Conservation (phyloP, 1,140 invertebrate species). For the Drosophila pseudoananassae region DNA sequence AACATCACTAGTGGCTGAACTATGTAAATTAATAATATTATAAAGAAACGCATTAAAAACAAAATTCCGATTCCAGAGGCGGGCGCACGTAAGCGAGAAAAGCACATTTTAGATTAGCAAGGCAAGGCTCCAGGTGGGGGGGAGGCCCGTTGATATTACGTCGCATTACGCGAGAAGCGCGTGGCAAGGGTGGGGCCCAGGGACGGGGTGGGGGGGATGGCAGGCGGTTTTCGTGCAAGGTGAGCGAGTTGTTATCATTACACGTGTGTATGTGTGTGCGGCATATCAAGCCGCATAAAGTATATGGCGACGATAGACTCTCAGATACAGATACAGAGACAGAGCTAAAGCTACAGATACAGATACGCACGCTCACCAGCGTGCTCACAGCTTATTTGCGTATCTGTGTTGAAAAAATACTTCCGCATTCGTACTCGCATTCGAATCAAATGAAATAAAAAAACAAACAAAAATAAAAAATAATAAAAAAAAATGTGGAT, state of each 20-base stretch:
- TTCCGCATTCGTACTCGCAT: slow-evolving; percentile 67
- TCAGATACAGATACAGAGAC: not conserved
- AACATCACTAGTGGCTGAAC: slow-evolving; percentile 10
- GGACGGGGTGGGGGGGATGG: slow-evolving; percentile 5
- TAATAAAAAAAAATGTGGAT: slow-evolving; percentile 15
- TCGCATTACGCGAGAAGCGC: slow-evolving; percentile 74
- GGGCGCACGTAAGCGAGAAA: slow-evolving; percentile 22
- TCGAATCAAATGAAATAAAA: slow-evolving; percentile 61
- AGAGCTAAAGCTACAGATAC: not conserved
- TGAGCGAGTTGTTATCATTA: slow-evolving; percentile 79
- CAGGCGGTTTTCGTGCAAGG: slow-evolving; percentile 59
- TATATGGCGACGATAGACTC: slow-evolving; percentile 65
- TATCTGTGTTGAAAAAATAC: slow-evolving; percentile 69
- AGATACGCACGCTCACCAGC: not conserved
- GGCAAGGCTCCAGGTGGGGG: not conserved
- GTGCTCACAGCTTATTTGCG: slow-evolving; percentile 60
- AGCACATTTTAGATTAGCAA: slow-evolving; percentile 31
- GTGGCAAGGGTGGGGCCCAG: slow-evolving; percentile 42
- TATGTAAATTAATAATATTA: slow-evolving; percentile 71
- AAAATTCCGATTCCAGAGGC: slow-evolving; percentile 41
- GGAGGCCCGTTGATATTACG: slow-evolving; percentile 53
- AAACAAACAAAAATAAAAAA: slow-evolving; percentile 25
- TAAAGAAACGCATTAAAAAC: slow-evolving; percentile 58
- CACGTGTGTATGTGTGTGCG: slow-evolving; percentile 45
- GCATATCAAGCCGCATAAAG: slow-evolving; percentile 58